Evolutionary conservation across 2,888 invertebrate genomes (phyloP).

Genomic region (Perdita meconis): DNA sequence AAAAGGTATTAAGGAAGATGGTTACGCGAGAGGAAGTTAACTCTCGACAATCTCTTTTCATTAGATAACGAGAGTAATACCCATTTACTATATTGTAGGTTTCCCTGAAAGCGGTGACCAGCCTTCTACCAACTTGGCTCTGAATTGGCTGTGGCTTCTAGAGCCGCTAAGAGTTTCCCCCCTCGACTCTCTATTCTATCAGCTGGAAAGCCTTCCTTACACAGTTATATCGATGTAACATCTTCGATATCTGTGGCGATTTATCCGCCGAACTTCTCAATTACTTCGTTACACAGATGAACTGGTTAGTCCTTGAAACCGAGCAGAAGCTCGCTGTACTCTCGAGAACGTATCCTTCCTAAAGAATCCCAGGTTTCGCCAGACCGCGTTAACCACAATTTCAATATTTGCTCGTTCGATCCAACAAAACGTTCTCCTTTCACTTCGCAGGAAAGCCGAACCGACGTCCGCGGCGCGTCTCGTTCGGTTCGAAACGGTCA

Average conservation of each 20-base stretch:
- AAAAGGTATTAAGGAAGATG: no score
- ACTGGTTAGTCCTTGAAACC: no score
- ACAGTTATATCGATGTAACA: slow-evolving; percentile 7
- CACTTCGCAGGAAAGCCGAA: slow-evolving; percentile 18
- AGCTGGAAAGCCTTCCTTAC: slow-evolving; percentile 15
- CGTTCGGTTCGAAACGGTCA: not conserved
- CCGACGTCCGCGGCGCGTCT: not conserved
- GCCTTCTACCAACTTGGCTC: no score
- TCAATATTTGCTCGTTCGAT: slow-evolving; percentile 47
- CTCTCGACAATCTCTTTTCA: no score
- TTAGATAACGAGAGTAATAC: no score
- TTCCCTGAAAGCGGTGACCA: no score
- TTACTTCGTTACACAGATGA: slow-evolving; percentile 32
- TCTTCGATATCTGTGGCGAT: slow-evolving; percentile 23
- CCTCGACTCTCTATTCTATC: no score
- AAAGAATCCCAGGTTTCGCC: slow-evolving; percentile 31
- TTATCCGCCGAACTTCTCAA: slow-evolving; percentile 37
- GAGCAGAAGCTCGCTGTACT: not conserved
- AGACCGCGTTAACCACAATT: slow-evolving; percentile 40
- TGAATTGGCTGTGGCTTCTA: no score
- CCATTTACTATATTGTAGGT: no score
- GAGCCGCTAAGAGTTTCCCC: no score
- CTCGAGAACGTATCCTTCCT: not conserved
- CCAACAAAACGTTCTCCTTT: slow-evolving; percentile 45
- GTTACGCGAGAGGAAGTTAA: no score